A percentile compares a stretch with the other conserved stretches of the same genome.
These are phyloP conservation scores for Tapera naevia DNA, from an alignment of 2,797 vertebrate genomes.

Conservation along the genomic window DNA sequence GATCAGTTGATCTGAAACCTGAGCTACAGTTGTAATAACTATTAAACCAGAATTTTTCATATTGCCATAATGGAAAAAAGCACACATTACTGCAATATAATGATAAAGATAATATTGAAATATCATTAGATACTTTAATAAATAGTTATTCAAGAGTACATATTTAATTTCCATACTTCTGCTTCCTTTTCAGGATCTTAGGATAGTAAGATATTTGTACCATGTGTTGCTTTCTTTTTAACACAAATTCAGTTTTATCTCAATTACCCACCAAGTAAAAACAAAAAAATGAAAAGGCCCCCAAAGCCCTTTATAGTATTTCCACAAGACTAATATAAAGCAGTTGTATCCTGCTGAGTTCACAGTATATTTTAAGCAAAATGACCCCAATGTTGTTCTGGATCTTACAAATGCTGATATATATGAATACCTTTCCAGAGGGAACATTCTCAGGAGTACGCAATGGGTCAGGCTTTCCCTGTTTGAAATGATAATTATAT, in stretches of 20 bases:
- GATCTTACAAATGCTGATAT: slow-evolving; percentile 40
- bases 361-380: slow-evolving; percentile 56
- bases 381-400: slow-evolving; percentile 20
- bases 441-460: slow-evolving; percentile 11
- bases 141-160: neutral
- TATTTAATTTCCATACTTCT: slow-evolving; percentile 1
- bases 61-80: neutral
- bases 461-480: slow-evolving; percentile 14
- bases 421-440: slow-evolving; percentile 29
- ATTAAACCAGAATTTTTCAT: neutral
- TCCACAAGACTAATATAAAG: slow-evolving; percentile 43
- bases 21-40: neutral
- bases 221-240: neutral
- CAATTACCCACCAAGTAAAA: slow-evolving; percentile 34
- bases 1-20: neutral
- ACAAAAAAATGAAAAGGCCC: neutral
- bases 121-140: neutral
- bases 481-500: slow-evolving; percentile 50
- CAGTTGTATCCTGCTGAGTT: slow-evolving; percentile 53
- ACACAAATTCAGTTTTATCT: slow-evolving; percentile 4
- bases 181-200: neutral
- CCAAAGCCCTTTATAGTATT: slow-evolving; percentile 36
- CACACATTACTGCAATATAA: neutral
- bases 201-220: neutral
- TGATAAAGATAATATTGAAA: neutral